phyloP scores from a whole-genome alignment of 2,888 invertebrate genomes.

The Megaustenia siamemsis region DNA sequence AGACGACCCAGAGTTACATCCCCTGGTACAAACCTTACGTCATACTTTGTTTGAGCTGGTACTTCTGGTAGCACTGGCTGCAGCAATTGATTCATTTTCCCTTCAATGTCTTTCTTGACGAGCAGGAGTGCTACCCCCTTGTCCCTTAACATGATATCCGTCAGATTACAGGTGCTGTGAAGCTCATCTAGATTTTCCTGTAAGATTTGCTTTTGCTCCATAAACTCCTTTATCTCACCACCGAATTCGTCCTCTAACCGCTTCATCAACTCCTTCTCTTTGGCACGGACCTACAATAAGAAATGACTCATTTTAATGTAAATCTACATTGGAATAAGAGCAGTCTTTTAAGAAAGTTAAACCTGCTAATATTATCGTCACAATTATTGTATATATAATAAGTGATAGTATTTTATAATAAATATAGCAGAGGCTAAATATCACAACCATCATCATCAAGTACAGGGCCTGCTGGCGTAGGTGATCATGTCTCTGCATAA shows the following conservation, averaged over 20 bases:
- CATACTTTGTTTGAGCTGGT: constrained; percentile 66
- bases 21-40: constrained; percentile 74
- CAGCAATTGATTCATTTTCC: constrained; percentile 73
- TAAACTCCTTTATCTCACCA: constrained; percentile 68
- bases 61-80: constrained; percentile 65
- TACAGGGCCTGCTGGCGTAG: too few relatives aligned
- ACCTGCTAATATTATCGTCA: too few relatives aligned
- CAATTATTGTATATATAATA: too few relatives aligned
- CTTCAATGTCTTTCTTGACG: constrained; percentile 77
- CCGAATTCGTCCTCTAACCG: constrained; percentile 74
- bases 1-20: constrained; percentile 72
- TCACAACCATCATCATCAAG: too few relatives aligned
- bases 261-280: constrained; percentile 75
- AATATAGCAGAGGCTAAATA: too few relatives aligned
- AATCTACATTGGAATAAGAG: too few relatives aligned
- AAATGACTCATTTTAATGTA: too few relatives aligned
- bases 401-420: too few relatives aligned
- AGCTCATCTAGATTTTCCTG: constrained; percentile 74
- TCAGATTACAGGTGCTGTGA: constrained; percentile 74
- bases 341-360: too few relatives aligned
- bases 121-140: constrained; percentile 78
- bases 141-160: constrained; percentile 77
- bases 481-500: too few relatives aligned
- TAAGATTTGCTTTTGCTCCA: constrained; percentile 73
- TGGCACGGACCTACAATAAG: constrained; percentile 66